A percentile compares a stretch with the other conserved stretches of the same genome.
Conservation (phyloP, 2,113 vertebrate genomes). For the Carettochelys insculpta region DNA sequence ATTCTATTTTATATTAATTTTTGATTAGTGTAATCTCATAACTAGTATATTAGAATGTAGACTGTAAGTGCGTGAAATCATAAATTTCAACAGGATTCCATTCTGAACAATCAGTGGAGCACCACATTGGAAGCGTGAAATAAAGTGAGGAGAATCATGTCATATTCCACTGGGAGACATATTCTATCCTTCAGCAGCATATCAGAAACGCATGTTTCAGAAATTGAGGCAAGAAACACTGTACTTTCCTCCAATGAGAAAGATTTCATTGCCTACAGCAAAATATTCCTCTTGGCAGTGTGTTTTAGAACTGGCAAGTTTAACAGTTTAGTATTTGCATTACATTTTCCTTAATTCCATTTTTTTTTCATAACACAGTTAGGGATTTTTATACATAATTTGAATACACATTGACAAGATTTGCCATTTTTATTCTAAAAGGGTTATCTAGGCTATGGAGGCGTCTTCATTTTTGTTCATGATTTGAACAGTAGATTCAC, state of each 20-base stretch:
- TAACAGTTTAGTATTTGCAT: constrained; percentile 26
- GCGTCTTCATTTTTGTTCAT: neutral
- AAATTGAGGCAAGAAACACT: constrained; percentile 49
- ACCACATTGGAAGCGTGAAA: constrained; percentile 65
- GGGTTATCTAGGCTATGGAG: neutral
- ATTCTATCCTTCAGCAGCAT: constrained; percentile 58
- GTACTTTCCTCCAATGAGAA: constrained; percentile 39
- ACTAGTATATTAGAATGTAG: constrained; percentile 65
- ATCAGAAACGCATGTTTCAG: constrained; percentile 61
- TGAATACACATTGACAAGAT: neutral
- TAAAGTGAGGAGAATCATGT: constrained; percentile 46
- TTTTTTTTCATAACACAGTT: neutral
- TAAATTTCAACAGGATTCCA: constrained; percentile 57
- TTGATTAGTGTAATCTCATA: constrained; percentile 28
- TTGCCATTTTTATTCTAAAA: neutral
- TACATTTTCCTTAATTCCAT: neutral
- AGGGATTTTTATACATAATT: neutral
- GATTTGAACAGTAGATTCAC: neutral
- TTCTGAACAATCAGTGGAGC: constrained; percentile 49
- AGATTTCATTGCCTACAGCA: constrained; percentile 48
- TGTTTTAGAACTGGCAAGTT: constrained; percentile 17
- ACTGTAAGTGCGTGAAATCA: constrained; percentile 49
- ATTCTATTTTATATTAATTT: constrained; percentile 52
- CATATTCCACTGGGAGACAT: constrained; percentile 51
- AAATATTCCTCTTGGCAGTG: constrained; percentile 47